These are phyloP conservation scores for Seriola quinqueradiata DNA, from an alignment of 2,113 vertebrate genomes.

Conservation along the genomic window DNA sequence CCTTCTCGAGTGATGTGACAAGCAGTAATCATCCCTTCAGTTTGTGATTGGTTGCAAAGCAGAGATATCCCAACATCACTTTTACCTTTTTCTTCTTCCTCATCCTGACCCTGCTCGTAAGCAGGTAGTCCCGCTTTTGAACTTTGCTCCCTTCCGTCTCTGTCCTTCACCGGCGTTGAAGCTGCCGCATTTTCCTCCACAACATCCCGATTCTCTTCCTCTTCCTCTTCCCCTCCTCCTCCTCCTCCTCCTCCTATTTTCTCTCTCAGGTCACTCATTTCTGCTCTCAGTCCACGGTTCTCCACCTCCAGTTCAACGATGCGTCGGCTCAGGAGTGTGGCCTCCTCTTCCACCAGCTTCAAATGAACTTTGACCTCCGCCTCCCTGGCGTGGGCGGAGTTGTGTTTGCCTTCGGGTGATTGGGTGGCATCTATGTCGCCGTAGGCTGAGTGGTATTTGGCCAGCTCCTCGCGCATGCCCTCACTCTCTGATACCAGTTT, in stretches of 20 bases:
- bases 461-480: slow-evolving; percentile 91
- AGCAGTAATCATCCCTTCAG: slow-evolving; percentile 52
- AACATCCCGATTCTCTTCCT: slow-evolving; percentile 69
- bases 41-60: slow-evolving; percentile 82
- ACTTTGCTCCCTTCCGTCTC: slow-evolving; percentile 27
- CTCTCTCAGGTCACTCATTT: slow-evolving; percentile 93
- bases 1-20: slow-evolving; percentile 81
- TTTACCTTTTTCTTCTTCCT: slow-evolving; percentile 64
- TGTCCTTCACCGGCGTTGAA: slow-evolving; percentile 7
- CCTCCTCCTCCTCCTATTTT: slow-evolving; percentile 78
- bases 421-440: slow-evolving; percentile 89
- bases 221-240: slow-evolving; percentile 49
- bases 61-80: slow-evolving; percentile 82
- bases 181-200: slow-evolving; percentile 35
- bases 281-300: slow-evolving; percentile 93
- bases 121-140: slow-evolving; percentile 73
- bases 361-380: slow-evolving; percentile 94
- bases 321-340: slow-evolving; percentile 94
- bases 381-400: slow-evolving; percentile 88
- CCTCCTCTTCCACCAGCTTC: slow-evolving; percentile 97
- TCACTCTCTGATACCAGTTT: slow-evolving; percentile 95
- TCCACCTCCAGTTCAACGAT: slow-evolving; percentile 98
- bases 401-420: slow-evolving; percentile 79
- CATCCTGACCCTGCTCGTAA: slow-evolving; percentile 84
- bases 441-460: slow-evolving; percentile 90